Base-by-base conservation (phyloP, 1,140 invertebrate genomes). In the Cyphomyrmex costatus region DNA sequence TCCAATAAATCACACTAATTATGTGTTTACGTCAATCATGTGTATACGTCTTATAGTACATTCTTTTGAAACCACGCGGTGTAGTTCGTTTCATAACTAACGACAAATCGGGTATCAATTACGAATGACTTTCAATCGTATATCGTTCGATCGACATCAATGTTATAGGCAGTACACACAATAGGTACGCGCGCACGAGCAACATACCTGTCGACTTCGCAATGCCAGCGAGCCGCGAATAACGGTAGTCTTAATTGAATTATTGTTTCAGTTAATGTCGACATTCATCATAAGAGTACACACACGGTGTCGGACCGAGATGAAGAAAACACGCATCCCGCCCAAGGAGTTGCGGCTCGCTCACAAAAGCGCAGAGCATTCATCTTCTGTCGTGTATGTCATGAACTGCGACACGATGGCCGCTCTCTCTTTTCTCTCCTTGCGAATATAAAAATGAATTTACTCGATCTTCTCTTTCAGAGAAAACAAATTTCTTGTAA, bases 231-330 rank as follows among this genome's bases (percentile, higher is more conserved):
- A 51, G 42, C 27, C 86, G 82, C 68, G 78, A 60, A 60, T 86
- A 91, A 90, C 91, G 91, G 90, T 91, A 91, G 89, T 79, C 88
- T 90, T 89, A 89, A 91, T 93, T 93, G 92, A 93, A 93, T 93
- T 93, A 93, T 93, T 89, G 92, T 92, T 88, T 90, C 87, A 78
- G 87, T 92, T 89, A 92, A 91, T 84, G 91, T 90, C 88, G 86
- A 73, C 86, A 89, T 93, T 91, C 87, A 91, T 93, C 92, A 91
- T 87, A 86, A 82, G 83, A 82, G 83, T 88, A 83, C 46, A 33
- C 42, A 58, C 49, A 27, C 27, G 36, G 73, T 46, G 74, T 76
- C 12, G 36, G 51, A 19, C 46, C 73, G 30, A 24, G 56, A 83
- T 49, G 68, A 70, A 51, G 77, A 82, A 89, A 80, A 89, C 88